Evolutionary conservation across 1,140 invertebrate genomes (phyloP), one percentile per base, ranked within the genome.

Genomic region (Nephila pilipes): DNA sequence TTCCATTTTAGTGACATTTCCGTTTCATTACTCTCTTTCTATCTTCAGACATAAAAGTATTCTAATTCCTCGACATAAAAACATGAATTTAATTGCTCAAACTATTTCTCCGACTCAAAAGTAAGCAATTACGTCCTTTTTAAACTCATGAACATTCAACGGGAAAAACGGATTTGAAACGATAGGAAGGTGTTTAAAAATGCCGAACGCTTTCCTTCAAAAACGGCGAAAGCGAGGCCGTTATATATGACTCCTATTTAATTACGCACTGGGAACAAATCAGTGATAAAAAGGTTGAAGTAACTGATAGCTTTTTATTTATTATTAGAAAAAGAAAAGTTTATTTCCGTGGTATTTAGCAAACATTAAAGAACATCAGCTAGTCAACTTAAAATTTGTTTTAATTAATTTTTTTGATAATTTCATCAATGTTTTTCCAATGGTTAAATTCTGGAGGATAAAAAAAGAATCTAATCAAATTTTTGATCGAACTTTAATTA

Each of bases 211-310:
- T 18, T 91, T 85, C 38, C 65, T 69, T 32, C 69, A 65, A 81
- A 79, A 90, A 25, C 29, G 69, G n/a, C 38, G 69, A 8, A 5
- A 81, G n/a, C 69, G 2, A 81, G 22, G 54, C 63, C 75, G 25
- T 90, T 90, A 81, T 90, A 81, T 81, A 80, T 81, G 55, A 63
- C 88, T 90, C 32, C 65, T 81, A 58, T 90, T 90, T 90, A 90
- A 90, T 90, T 90, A 81, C 38, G 32, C 25, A 38, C 16, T 22
- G 32, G 32, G 60, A 90, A 57, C 32, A 55, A 54, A 79, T 36
- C 22, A 54, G 25, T 22, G n/a, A 90, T 90, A 90, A 90, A 90
- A 90, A 80, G 58, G 63, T n/a, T 36, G n/a, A 46, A 32, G 75
- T 90, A 36, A 90, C n/a, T 60, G 88, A 90, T 90, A 81, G 55